Base-by-base conservation (phyloP, 2,888 invertebrate genomes). In the Spatulosminthurus flaviceps region DNA sequence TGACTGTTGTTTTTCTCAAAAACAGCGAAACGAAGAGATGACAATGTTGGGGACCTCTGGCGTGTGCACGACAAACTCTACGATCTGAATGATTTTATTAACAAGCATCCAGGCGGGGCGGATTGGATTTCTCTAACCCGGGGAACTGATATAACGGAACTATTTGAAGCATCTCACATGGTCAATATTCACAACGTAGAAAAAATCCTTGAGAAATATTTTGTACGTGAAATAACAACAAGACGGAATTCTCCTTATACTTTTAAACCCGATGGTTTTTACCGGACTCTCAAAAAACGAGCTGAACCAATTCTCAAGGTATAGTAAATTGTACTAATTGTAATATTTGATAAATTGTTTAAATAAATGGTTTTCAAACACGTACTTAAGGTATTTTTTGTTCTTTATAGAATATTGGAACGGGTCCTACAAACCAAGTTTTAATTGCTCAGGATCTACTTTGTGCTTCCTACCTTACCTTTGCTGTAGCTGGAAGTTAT, bases 21-120 rank as follows among this genome's bases (percentile, higher is more conserved):
- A n/a, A n/a, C n/a, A 83, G 83, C 91, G 1, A 92, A 93, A 86
- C 89, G 89, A 21, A 87, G 89, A 85, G 91, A 92, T 83, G 94
- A 94, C 84, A 92, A 92, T 1, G 93, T 93, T 0, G 93, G 93
- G 87, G 92, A 91, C 19, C 87, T 94, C 1, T 95, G 95, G 95
- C 90, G 95, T 83, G 90, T 95, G 24, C 89, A 92, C 84, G 90
- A 94, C 87, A 89, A 89, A 67, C 88, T 98, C 28, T 98, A 97
- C 87, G 95, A 98, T 88, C 90, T 98, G 26, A 92, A 92, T 0
- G 89, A 90, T 24, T 98, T 96, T 87, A 89, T 94, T 5, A 88
- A 91, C 2, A 90, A 89, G 70, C 98, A 98, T 89, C 98, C 97
- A 0, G 96, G 96, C 41, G 95, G 97, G 0, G 86, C 89, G 0